A percentile compares a stretch with the other conserved stretches of the same genome.
These are phyloP conservation scores for Halocaridina rubra DNA, from an alignment of 2,888 invertebrate species.

Conservation along the genomic window DNA sequence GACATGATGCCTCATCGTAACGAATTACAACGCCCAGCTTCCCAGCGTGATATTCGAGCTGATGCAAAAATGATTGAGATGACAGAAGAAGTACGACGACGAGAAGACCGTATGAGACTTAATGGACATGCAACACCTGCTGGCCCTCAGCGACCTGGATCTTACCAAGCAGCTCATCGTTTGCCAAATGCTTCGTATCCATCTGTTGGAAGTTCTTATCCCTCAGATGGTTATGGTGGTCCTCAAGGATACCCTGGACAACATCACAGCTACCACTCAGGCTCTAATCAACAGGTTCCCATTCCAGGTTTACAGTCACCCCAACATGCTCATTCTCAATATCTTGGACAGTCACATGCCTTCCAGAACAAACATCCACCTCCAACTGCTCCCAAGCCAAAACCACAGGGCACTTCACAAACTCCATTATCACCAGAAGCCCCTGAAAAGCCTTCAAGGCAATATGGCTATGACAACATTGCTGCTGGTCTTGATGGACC, in stretches of 20 bases:
- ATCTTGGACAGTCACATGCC: conserved; percentile 66
- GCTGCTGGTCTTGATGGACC: conserved; percentile 63
- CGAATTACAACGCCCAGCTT: conserved; percentile 69
- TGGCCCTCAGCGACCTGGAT: conserved; percentile 9
- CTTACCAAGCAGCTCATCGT: conserved; percentile 25
- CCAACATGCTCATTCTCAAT: conserved; percentile 66
- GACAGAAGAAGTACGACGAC: conserved; percentile 81
- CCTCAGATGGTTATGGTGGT: conserved; percentile 18
- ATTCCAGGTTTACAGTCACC: conserved; percentile 65
- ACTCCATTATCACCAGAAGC: conserved; percentile 57
- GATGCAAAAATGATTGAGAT: conserved; percentile 79
- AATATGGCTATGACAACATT: conserved; percentile 64
- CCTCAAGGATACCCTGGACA: conserved; percentile 30
- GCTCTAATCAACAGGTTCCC: conserved; percentile 4
- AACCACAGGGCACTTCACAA: conserved; percentile 23
- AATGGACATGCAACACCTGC: conserved; percentile 36
- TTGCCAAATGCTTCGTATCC: conserved; percentile 37
- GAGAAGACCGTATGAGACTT: conserved; percentile 67
- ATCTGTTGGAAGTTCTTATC: background rate
- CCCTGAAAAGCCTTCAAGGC: conserved; percentile 65
- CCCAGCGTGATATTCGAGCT: conserved; percentile 72
- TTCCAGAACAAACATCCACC: conserved; percentile 63
- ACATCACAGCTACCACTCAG: conserved; percentile 5
- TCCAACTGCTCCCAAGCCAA: conserved; percentile 66
- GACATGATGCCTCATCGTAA: conserved; percentile 32